Percentiles rank a stretch among this genome's conserved stretches.
Conservation (phyloP, 2,797 vertebrate genomes). For the Podargus strigoides region DNA sequence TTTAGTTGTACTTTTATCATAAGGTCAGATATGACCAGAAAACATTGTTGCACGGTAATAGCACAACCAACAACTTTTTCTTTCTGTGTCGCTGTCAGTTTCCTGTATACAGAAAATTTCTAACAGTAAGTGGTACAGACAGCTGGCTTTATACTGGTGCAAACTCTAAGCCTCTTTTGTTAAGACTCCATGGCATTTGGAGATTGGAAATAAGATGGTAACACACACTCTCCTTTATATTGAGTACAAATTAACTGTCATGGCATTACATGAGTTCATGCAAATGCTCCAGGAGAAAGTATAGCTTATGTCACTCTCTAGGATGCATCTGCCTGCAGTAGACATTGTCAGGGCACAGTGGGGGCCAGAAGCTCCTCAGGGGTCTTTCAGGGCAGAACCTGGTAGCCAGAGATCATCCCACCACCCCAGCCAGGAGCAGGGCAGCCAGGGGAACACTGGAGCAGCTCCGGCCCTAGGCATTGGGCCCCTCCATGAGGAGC, state of each 20-base stretch:
- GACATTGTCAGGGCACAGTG: not conserved
- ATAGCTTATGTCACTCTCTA: not conserved
- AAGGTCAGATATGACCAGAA: not conserved
- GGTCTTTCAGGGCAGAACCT: fast-evolving
- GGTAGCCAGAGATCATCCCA: not conserved
- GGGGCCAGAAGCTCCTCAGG: fast-evolving
- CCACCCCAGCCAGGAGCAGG: fast-evolving
- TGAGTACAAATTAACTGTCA: not conserved
- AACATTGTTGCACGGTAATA: not conserved
- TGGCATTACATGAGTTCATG: not conserved
- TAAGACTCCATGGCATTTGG: not conserved
- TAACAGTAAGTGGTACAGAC: not conserved
- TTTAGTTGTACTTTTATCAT: not conserved
- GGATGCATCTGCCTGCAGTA: not conserved
- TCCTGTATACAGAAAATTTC: not conserved
- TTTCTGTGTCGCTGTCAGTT: not conserved
- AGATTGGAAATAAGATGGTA: not conserved
- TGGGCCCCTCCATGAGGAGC: fast-evolving
- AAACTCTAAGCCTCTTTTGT: not conserved
- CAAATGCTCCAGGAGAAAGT: not conserved
- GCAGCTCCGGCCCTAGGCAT: not conserved
- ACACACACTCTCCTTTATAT: not conserved
- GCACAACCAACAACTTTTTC: not conserved
- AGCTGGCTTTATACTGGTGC: not conserved
- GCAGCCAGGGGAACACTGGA: fast-evolving